Base-by-base conservation (phyloP, 2,888 invertebrate species). In the Ctenicera cuprea region DNA sequence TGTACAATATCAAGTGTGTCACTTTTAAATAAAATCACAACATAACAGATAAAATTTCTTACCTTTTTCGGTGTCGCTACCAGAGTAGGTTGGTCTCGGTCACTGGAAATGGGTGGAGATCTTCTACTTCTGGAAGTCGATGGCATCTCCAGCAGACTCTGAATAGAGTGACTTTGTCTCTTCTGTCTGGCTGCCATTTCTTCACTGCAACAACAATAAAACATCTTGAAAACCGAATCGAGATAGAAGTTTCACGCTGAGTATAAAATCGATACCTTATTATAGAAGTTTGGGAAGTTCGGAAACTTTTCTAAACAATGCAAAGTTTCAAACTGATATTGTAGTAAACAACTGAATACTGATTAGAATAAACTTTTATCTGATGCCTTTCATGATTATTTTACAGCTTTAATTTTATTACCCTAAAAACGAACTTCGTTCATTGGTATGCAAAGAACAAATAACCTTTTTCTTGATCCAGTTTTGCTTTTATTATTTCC, bases 141-240 rank as follows among this genome's bases (percentile, higher is more conserved):
- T 76, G 88, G 87, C 78, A 89, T 86, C 81, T 89, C 88, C 82
- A 90, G 85, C 67, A 89, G 87, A 82, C 89, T 88, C 83, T 89
- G 89, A 80, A 89, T 90, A 73, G 88, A 89, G 83, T 90, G 89
- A 80, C 87, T 88, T 80, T 88, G 87, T 78, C 87, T 86, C 76
- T 87, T 88, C 82, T 87, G 88, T 81, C 86, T 86, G 76, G 87
- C 85, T 82, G 87, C 86, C 88, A 88, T 88, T 79, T 81, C 81
- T 81, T 78, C 80, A 80, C 83, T 82, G 79, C 77, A 69, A 81
- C 77, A 82, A 83, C 79, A 80, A 79, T 81, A 79, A 81, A 82
- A 81, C 79, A 79, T 81, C 77, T 78, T 79, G 76, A 76, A 80
- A 74, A 80, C 78, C 79, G 77, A 73, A 71, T 69, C 75, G 73